Percentiles rank a stretch among this genome's conserved stretches.
phyloP scores from a whole-genome alignment of 2,888 invertebrate species.

The Drosophila bunnanda region DNA sequence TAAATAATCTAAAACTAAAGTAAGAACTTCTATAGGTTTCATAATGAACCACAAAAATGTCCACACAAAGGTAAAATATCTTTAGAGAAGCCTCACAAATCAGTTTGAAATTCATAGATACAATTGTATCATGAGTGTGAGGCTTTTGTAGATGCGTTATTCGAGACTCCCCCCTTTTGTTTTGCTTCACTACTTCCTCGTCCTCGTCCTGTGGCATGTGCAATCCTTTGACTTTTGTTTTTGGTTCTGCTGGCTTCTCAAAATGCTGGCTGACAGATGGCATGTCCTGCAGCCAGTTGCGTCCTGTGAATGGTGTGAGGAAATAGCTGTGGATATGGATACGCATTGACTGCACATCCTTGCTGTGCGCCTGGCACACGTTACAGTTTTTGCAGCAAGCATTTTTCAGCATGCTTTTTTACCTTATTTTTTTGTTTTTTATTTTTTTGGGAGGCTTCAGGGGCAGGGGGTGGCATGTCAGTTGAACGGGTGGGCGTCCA shows the following conservation, averaged over 20 bases:
- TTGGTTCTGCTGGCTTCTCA: constrained; percentile 46
- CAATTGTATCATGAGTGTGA: constrained; percentile 26
- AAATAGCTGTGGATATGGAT: constrained; percentile 44
- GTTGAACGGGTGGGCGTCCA: constrained; percentile 60
- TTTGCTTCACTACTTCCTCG: too few species aligned
- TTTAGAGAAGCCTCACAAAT: background rate
- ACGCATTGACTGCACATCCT: constrained; percentile 56
- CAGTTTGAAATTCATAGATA: constrained; percentile 21
- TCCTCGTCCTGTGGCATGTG: constrained; percentile 38
- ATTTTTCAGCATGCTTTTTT: constrained; percentile 25
- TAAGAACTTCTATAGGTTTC: background rate
- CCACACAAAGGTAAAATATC: background rate
- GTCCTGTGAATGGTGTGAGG: constrained; percentile 15
- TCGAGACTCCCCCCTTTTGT: background rate
- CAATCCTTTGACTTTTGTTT: constrained; percentile 48
- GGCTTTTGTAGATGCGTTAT: constrained; percentile 19
- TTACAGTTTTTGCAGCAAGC: constrained; percentile 54
- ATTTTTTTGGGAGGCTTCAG: background rate
- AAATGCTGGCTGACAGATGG: constrained; percentile 79
- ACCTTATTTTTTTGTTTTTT: constrained; percentile 45
- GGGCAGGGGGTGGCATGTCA: constrained; percentile 62
- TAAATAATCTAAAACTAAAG: background rate
- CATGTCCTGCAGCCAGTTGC: constrained; percentile 59
- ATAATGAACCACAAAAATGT: background rate
- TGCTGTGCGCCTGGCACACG: constrained; percentile 70